phyloP scores from a whole-genome alignment of 2,113 vertebrate genomes.

The Furnarius figulus region DNA sequence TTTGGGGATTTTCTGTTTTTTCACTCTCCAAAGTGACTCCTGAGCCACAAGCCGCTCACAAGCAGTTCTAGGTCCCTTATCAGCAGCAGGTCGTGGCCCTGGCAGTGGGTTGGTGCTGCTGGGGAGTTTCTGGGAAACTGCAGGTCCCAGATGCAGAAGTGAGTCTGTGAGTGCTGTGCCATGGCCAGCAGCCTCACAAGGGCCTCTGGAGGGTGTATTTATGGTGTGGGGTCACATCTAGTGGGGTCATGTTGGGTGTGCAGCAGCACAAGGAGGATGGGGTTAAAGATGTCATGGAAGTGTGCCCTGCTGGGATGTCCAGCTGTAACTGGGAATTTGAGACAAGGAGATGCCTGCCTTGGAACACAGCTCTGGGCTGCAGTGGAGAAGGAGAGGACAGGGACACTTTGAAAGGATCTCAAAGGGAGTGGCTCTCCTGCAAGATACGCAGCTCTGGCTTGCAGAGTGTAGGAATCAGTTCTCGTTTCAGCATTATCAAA shows the following conservation, averaged over 20 bases:
- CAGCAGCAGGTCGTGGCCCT: neutral
- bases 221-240: rapidly evolving
- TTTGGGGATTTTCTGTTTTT: neutral
- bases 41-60: neutral
- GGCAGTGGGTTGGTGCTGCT: neutral
- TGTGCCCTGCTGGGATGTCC: neutral
- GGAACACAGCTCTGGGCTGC: neutral
- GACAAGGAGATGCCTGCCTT: neutral
- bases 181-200: neutral
- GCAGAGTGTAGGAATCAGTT: neutral
- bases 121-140: neutral
- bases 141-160: neutral
- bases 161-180: neutral
- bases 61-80: neutral
- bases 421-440: neutral
- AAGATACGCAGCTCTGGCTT: neutral
- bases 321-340: neutral
- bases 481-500: neutral
- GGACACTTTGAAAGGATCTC: rapidly evolving
- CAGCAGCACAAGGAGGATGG: neutral
- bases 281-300: rapidly evolving
- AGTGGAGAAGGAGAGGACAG: neutral
- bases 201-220: neutral
- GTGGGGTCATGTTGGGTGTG: rapidly evolving
- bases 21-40: neutral